Evolutionary conservation across 1,140 invertebrate species (phyloP).

Genomic region (Caenorhabditis latens): DNA sequence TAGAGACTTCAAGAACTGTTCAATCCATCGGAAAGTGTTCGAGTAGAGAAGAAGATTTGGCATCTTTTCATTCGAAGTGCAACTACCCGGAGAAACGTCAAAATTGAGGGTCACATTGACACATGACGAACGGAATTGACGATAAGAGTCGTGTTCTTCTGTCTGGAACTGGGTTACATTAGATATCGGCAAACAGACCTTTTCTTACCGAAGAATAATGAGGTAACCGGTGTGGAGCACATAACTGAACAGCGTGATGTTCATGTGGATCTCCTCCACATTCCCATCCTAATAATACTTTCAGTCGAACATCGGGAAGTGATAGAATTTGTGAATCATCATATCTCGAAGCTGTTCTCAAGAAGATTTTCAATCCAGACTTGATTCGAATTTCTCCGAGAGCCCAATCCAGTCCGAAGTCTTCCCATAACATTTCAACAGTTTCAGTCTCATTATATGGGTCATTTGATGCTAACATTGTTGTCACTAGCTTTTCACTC

Average conservation of each 20-base stretch:
- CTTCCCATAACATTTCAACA: slow-evolving; percentile 95
- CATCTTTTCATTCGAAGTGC: slow-evolving; percentile 58
- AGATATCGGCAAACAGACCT: neutral
- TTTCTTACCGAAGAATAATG: slow-evolving; percentile 87
- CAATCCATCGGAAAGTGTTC: slow-evolving; percentile 76
- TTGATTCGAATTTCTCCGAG: slow-evolving; percentile 90
- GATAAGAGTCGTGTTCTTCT: slow-evolving; percentile 84
- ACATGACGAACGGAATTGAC: slow-evolving; percentile 92
- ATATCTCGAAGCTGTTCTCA: slow-evolving; percentile 96
- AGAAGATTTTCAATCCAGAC: slow-evolving; percentile 88
- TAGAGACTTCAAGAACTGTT: slow-evolving; percentile 84
- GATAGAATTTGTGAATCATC: slow-evolving; percentile 94
- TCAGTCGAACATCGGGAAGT: slow-evolving; percentile 88
- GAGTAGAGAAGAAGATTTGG: slow-evolving; percentile 76
- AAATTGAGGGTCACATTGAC: slow-evolving; percentile 89
- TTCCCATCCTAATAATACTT: slow-evolving; percentile 87
- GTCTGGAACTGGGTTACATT: slow-evolving; percentile 63
- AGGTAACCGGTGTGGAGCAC: slow-evolving; percentile 94
- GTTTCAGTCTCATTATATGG: slow-evolving; percentile 98
- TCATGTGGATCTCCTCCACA: slow-evolving; percentile 93
- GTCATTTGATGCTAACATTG: slow-evolving; percentile 81
- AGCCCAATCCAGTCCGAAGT: slow-evolving; percentile 93
- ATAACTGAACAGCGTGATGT: slow-evolving; percentile 94
- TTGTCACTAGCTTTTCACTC: slow-evolving; percentile 83
- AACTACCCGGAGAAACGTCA: slow-evolving; percentile 84